These are phyloP conservation scores for Eutrigla gurnardus DNA, from an alignment of 2,797 vertebrate species.

Conservation along the genomic window DNA sequence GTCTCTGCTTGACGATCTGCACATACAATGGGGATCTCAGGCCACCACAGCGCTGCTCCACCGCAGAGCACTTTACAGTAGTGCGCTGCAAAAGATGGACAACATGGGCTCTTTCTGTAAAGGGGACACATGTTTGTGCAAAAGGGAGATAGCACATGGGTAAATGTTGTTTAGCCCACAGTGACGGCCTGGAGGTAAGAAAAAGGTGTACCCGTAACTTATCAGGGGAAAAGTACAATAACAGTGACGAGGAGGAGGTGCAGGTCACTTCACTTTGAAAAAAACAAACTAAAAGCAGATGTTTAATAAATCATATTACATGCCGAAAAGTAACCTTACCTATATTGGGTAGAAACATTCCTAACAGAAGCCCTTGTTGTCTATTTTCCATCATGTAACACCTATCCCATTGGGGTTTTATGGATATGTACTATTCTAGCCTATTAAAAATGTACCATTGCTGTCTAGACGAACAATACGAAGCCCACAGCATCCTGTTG, in stretches of 20 bases:
- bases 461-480: neutral
- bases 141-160: neutral
- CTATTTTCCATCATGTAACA: neutral
- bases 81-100: conserved; percentile 18
- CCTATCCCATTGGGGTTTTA: neutral
- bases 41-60: conserved; percentile 35
- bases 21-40: conserved; percentile 58
- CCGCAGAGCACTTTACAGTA: conserved; percentile 47
- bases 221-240: neutral
- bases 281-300: neutral
- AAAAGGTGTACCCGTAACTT: neutral
- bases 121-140: neutral
- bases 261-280: neutral
- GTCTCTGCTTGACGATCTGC: conserved; percentile 64
- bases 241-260: neutral
- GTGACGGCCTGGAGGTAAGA: neutral
- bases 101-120: conserved; percentile 18
- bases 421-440: neutral
- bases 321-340: neutral
- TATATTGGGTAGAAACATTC: neutral
- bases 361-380: neutral
- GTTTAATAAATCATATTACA: conserved; percentile 10
- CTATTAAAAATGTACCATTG: conserved; percentile 11
- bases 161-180: conserved; percentile 17
- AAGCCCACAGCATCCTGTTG: neutral